Evolutionary conservation across 2,113 vertebrate species (phyloP).

Genomic region (Sander vitreus): DNA sequence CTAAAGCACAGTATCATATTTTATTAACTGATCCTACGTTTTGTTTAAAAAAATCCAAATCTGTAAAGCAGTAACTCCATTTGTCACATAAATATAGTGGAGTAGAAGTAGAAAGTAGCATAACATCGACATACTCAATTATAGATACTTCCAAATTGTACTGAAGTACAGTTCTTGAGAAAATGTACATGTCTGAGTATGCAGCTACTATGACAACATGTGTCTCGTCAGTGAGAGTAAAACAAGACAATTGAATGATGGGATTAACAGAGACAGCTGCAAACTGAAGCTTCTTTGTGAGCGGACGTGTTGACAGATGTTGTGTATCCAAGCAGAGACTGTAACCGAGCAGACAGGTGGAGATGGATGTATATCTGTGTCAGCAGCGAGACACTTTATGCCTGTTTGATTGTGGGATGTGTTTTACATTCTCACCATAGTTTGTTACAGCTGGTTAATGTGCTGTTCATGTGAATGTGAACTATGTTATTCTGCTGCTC

Average conservation of each 20-base stretch:
- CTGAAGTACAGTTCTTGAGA: too few relatives aligned
- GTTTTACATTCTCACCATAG: slow-evolving; percentile 2
- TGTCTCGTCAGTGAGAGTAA: not conserved
- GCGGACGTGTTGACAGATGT: not conserved
- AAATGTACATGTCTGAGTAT: not conserved
- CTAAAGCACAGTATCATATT: not conserved
- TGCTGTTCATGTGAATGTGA: slow-evolving; percentile 6
- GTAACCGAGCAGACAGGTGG: slow-evolving; percentile 4
- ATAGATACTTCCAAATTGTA: too few relatives aligned
- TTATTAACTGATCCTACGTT: not conserved
- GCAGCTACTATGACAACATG: not conserved
- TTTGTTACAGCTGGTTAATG: slow-evolving; percentile 24
- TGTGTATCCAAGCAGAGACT: not conserved
- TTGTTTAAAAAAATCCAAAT: not conserved
- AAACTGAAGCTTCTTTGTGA: not conserved
- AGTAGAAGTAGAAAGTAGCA: not conserved
- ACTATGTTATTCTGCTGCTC: not conserved
- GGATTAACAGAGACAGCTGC: slow-evolving; percentile 11
- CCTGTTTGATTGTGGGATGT: not conserved
- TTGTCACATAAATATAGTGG: not conserved
- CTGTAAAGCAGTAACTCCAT: not conserved
- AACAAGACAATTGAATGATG: not conserved
- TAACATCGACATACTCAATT: too few relatives aligned
- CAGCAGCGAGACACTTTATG: not conserved
- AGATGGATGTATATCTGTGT: not conserved